These are phyloP conservation scores for Struthio camelus DNA, from an alignment of 2,113 vertebrate species.

Conservation along the genomic window DNA sequence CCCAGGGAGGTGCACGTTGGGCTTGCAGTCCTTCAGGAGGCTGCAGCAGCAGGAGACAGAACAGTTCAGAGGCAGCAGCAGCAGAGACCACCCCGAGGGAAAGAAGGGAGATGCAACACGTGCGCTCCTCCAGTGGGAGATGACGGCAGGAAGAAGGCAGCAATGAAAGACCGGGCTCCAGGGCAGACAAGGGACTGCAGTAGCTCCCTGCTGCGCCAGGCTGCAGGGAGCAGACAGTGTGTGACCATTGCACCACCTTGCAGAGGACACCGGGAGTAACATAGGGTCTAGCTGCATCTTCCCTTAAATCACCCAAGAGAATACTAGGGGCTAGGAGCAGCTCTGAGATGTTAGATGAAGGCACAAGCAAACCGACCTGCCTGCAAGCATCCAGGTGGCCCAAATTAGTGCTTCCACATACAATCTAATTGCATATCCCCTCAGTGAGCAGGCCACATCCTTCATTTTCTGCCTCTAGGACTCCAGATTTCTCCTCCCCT, in stretches of 20 bases:
- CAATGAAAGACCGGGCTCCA: background rate
- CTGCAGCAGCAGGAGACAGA: background rate
- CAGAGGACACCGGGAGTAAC: accelerated
- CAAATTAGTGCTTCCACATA: background rate
- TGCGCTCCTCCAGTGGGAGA: background rate
- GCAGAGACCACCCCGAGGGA: background rate
- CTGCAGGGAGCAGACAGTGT: background rate
- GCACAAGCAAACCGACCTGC: background rate
- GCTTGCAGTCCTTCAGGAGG: background rate
- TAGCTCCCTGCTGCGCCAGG: background rate
- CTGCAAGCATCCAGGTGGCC: background rate
- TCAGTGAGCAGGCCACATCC: background rate
- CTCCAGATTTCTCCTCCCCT: background rate
- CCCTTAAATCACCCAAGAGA: no score
- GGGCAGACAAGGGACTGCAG: background rate
- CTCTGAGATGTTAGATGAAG: background rate
- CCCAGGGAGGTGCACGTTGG: background rate
- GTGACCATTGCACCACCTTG: background rate
- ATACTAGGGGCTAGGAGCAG: no score
- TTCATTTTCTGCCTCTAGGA: background rate
- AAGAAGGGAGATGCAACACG: background rate
- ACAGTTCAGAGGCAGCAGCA: background rate
- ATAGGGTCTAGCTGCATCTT: no score
- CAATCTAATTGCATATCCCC: background rate
- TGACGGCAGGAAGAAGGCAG: background rate